Evolutionary conservation across 1,140 invertebrate species (phyloP), one percentile per base, ranked within the genome.

Genomic region (Monomorium pharaonis): DNA sequence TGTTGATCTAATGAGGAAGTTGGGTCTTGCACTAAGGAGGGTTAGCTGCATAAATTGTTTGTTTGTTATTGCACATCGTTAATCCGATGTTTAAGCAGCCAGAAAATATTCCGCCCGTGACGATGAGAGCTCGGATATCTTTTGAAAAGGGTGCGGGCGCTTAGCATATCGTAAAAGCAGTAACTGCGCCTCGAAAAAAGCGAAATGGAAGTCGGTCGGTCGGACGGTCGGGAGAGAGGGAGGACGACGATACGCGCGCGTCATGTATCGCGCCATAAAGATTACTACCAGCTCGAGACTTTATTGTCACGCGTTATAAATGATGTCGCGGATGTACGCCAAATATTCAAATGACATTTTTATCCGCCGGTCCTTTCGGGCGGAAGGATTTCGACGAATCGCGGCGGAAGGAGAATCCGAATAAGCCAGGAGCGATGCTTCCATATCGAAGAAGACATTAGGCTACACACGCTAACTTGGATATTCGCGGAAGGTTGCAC

Each of bases 301-400:
- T 95, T 94, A 95, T 95, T 94, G 94, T 95, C 94, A 93, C 92
- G 91, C 93, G 94, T 95, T 94, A 94, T 94, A 95, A 95, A 95
- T 95, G 94, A 94, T 91, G 89, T 84, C 88, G 89, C 92, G 92
- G 93, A 92, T 91, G 91, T 92, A 93, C 92, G 93, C 88, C 91
- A 93, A 92, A 93, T 94, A 95, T 95, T 95, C 94, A 94, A 95
- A 95, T 95, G 93, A 91, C 92, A 95, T 93, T 94, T 95, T 95
- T 95, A 95, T 94, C 93, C 94, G 90, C 77, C 91, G 83, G 86
- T 93, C 90, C 92, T 94, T 92, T 93, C 92, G 91, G 89, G 93
- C 91, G 94, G 92, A 94, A 95, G 93, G 91, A 93, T 93, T 94
- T 86, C 83, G 89, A 72, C 75, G 87, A 90, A 84, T 90, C 88